These are phyloP conservation scores for Itoplectis maculator DNA, from an alignment of 2,888 invertebrate species.

Conservation along the genomic window DNA sequence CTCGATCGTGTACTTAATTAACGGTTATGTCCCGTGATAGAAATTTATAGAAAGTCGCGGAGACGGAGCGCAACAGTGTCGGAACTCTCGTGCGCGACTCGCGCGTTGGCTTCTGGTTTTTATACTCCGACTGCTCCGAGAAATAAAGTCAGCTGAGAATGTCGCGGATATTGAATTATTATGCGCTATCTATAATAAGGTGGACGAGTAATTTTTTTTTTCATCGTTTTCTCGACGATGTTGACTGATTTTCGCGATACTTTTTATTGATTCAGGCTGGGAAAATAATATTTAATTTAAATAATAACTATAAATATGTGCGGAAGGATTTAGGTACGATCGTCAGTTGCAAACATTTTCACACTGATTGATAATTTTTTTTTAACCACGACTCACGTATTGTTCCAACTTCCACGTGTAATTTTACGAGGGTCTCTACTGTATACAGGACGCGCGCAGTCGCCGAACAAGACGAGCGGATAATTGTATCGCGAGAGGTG, in stretches of 20 bases:
- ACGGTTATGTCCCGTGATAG: slow-evolving; percentile 59
- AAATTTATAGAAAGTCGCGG: slow-evolving; percentile 66
- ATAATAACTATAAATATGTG: no score
- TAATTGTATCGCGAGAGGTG: slow-evolving; percentile 79
- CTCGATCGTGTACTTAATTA: slow-evolving; percentile 65
- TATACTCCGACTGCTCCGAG: slow-evolving; percentile 1
- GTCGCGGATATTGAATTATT: slow-evolving; percentile 25
- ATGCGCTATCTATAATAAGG: slow-evolving; percentile 1
- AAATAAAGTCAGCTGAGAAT: slow-evolving; percentile 10
- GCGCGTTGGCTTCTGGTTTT: slow-evolving; percentile 24
- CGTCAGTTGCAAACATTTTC: no score
- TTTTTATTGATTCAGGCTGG: background rate
- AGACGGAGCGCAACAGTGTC: slow-evolving; percentile 41
- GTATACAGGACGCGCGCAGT: slow-evolving; percentile 32
- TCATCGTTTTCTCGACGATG: background rate
- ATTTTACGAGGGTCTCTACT: slow-evolving; percentile 46
- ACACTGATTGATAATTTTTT: no score
- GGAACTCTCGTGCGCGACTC: slow-evolving; percentile 21
- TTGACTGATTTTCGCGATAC: background rate
- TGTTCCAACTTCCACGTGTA: no score
- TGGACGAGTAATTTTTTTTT: background rate
- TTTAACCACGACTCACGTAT: no score
- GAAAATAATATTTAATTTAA: background rate
- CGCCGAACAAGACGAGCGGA: slow-evolving; percentile 59
- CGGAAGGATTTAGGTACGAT: no score